Conservation (phyloP, 2,888 invertebrate genomes). For the Aleiodes leptofemur region DNA sequence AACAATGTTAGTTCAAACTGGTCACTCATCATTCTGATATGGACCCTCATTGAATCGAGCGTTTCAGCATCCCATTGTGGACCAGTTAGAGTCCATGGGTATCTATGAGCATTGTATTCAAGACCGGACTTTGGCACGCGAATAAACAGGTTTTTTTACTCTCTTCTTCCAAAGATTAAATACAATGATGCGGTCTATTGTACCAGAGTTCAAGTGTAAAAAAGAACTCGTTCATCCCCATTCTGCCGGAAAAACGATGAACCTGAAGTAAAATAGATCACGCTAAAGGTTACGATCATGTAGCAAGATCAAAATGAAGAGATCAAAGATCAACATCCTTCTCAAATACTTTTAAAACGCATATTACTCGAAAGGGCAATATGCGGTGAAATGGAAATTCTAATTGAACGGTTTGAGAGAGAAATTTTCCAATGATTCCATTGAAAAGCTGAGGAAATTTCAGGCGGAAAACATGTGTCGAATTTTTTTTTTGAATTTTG, state of each 20-base stretch:
- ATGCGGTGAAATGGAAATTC: too few species aligned
- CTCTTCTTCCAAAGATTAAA: conserved; percentile 48
- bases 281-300: conserved; percentile 11
- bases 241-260: conserved; percentile 22
- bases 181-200: conserved; percentile 50
- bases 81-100: conserved; percentile 63
- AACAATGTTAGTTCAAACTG: conserved; percentile 57
- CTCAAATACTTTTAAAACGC: not conserved
- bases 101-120: conserved; percentile 29
- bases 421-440: too few species aligned
- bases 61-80: conserved; percentile 69
- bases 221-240: conserved; percentile 70
- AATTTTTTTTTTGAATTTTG: too few species aligned
- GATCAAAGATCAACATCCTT: conserved; percentile 36
- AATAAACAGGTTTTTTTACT: conserved; percentile 67
- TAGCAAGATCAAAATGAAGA: conserved; percentile 20
- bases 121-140: conserved; percentile 69
- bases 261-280: conserved; percentile 37
- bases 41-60: conserved; percentile 21
- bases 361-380: not conserved
- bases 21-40: conserved; percentile 65
- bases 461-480: too few species aligned
- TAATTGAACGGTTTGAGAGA: too few species aligned
- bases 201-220: conserved; percentile 70
- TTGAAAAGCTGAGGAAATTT: too few species aligned